These are phyloP conservation scores for Polypterus bichir DNA, from an alignment of 2,113 vertebrate species.

Conservation along the genomic window DNA sequence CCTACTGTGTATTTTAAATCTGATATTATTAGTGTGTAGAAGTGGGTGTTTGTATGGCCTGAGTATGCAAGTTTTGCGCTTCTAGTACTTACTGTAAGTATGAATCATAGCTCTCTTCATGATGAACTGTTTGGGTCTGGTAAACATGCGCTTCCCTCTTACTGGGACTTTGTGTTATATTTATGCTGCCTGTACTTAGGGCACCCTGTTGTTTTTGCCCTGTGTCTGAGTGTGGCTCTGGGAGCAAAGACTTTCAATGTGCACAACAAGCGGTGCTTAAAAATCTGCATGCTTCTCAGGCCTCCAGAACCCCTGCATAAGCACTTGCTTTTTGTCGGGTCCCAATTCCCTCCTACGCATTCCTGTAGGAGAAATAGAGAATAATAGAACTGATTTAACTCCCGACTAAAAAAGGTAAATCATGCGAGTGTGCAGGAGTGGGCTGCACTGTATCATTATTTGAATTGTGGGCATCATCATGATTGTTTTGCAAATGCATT, in stretches of 20 bases:
- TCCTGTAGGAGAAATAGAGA: neutral
- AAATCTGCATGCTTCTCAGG: neutral
- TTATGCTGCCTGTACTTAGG: neutral
- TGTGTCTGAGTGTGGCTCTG: neutral
- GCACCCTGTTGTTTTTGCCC: neutral
- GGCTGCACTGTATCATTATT: too few species aligned
- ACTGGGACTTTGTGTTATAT: neutral
- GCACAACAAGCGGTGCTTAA: neutral
- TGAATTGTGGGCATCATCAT: too few species aligned
- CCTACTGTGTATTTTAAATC: too few species aligned
- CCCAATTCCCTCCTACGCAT: neutral
- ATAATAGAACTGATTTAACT: too few species aligned
- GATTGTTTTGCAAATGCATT: too few species aligned
- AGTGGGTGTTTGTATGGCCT: too few species aligned
- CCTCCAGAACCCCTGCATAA: neutral
- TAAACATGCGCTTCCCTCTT: neutral
- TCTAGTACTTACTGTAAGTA: slow-evolving; percentile 6
- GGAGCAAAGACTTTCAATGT: neutral
- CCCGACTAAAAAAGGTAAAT: too few species aligned
- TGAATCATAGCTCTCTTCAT: fast-evolving
- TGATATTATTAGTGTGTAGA: too few species aligned
- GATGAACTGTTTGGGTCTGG: neutral
- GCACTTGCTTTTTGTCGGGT: neutral
- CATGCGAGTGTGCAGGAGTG: too few species aligned
- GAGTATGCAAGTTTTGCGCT: too few species aligned